Conservation (phyloP, 1,140 invertebrate species). For the Pentalonia nigronervosa region DNA sequence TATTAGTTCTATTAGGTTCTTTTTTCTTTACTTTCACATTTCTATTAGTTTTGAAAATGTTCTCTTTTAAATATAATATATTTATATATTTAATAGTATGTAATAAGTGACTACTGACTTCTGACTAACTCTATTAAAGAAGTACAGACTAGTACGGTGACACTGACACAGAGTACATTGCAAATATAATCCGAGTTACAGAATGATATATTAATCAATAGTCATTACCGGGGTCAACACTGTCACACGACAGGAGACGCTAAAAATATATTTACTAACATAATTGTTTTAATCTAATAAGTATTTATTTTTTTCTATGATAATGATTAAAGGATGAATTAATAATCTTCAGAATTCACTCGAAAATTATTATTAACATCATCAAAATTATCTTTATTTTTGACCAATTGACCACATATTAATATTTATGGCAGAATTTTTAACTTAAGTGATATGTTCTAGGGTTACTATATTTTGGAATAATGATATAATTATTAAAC, state of each 20-base stretch:
- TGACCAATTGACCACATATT: neutral
- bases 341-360: neutral
- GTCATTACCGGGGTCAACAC: neutral
- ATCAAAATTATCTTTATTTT: neutral
- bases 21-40: neutral
- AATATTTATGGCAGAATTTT: neutral
- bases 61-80: neutral
- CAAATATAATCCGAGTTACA: neutral
- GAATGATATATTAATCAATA: neutral
- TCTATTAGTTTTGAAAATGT: neutral
- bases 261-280: neutral
- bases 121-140: neutral
- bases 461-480: too few species aligned
- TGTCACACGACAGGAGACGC: neutral
- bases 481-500: too few species aligned
- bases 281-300: neutral
- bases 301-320: neutral
- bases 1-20: neutral
- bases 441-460: neutral
- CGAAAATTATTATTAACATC: neutral
- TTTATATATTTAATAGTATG: neutral
- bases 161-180: neutral
- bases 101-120: neutral
- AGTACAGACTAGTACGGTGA: neutral
- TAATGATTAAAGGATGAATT: constrained; percentile 12